Base-by-base conservation (phyloP, 2,113 vertebrate genomes). In the Erpornis zantholeuca region DNA sequence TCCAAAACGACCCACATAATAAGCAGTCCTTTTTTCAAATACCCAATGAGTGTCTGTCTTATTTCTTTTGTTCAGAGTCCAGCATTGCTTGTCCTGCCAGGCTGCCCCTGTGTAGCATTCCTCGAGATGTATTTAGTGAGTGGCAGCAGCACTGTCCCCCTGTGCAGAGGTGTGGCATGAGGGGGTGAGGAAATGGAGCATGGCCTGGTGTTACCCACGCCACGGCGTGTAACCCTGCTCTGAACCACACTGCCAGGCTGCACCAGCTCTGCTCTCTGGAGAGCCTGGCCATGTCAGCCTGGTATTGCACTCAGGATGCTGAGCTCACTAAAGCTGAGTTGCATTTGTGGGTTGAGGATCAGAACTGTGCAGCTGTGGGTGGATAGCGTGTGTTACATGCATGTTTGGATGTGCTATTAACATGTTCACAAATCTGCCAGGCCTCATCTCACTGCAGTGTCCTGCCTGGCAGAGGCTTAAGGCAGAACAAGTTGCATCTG, bases 141-240 rank as follows among this genome's bases (percentile, higher is more conserved):
- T 47, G 57, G 24, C 57, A 82, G 70, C 40, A 90, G 47, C 3
- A 1, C 8, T 36, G 38, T n/a, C 28, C 57, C 70, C 42, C 57
- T 8, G 8, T 27, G 53, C 60, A 56, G 50, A 66, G 38, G 0
- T 0, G 42, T 10, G 44, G 44, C 0, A 1, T 36, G 44, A 60
- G n/a, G 44, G 38, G 28, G 29, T 49, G 45, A 76, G 44, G 33
- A 65, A 33, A 29, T 29, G 33, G 29, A 73, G 44, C 1, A 0
- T 50, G 44, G 31, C 7, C 10, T 16, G 11, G 28, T 1, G 0
- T 28, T 57, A 33, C 18, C 17, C 18, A 28, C 21, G 17, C 64
- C 3, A 2, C 6, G 11, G 49, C 0, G 0, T 11, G 5, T 28
- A 38, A 35, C 42, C 53, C 19, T 0, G 0, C 28, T 57, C 18